These are phyloP conservation scores for Sitta europaea DNA, from an alignment of 2,113 vertebrate species.

Conservation along the genomic window DNA sequence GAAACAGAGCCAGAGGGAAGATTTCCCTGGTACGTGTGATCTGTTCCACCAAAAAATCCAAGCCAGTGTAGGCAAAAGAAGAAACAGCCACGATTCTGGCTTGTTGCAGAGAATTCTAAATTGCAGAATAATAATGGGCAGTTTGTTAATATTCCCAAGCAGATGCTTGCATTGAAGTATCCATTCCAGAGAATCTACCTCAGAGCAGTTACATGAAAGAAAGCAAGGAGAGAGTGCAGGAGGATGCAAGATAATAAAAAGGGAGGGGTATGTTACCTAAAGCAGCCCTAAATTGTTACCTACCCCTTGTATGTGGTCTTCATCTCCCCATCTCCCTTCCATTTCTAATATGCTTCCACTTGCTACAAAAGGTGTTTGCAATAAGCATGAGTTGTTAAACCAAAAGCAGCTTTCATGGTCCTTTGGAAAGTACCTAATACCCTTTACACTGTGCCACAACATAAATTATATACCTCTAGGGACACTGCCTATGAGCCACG, in stretches of 20 bases:
- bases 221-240: background rate
- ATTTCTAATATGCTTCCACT: background rate
- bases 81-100: background rate
- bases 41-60: background rate
- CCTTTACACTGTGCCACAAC: background rate
- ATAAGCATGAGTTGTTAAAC: background rate
- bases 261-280: background rate
- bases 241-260: background rate
- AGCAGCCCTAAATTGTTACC: background rate
- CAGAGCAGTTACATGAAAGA: background rate
- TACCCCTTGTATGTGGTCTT: background rate
- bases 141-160: background rate
- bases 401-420: background rate
- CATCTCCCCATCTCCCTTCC: background rate
- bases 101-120: background rate
- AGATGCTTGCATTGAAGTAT: background rate
- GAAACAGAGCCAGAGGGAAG: rapidly evolving
- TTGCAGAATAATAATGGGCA: background rate
- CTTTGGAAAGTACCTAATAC: background rate
- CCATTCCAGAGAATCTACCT: background rate
- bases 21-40: background rate
- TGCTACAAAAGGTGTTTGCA: background rate
- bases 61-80: background rate
- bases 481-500: background rate
- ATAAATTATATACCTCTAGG: background rate